Percentiles rank a stretch among this genome's conserved stretches.
Conservation (phyloP, 2,113 vertebrate species). For the Corynorhinus townsendii region DNA sequence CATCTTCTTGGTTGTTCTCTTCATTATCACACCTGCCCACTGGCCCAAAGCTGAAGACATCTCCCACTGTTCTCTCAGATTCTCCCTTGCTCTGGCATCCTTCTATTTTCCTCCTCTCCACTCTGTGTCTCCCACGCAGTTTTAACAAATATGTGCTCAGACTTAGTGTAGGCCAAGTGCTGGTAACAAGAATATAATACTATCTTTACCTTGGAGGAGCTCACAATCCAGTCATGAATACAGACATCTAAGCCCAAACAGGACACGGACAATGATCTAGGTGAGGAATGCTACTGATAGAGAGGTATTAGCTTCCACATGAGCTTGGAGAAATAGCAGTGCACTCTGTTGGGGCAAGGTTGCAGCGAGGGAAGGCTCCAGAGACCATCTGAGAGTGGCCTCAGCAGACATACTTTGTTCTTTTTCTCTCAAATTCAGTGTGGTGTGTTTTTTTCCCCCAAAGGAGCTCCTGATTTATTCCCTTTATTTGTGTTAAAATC, state of each 20-base stretch:
- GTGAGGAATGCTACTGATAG: not conserved
- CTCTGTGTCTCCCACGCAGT: not conserved
- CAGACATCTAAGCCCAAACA: not conserved
- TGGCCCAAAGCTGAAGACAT: not conserved
- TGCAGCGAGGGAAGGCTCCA: not conserved
- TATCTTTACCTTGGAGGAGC: not conserved
- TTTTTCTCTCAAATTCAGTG: not conserved
- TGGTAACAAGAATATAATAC: not conserved
- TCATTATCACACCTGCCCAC: not conserved
- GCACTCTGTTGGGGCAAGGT: not conserved
- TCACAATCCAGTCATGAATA: not conserved
- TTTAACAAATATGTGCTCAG: not conserved
- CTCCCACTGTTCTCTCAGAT: not conserved
- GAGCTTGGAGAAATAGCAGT: not conserved
- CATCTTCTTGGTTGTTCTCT: conserved; percentile 48
- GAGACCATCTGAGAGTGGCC: not conserved
- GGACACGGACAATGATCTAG: not conserved
- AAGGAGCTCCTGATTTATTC: conserved; percentile 68
- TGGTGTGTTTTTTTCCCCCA: conserved; percentile 48
- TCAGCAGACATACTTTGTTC: conserved; percentile 13
- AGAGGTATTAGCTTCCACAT: not conserved
- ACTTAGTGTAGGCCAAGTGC: not conserved
- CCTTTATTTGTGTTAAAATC: conserved; percentile 72
- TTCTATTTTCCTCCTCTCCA: conserved; percentile 43
- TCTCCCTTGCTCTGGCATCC: not conserved